Base-by-base conservation (phyloP, 2,113 vertebrate genomes). In the Boleophthalmus pectinirostris region DNA sequence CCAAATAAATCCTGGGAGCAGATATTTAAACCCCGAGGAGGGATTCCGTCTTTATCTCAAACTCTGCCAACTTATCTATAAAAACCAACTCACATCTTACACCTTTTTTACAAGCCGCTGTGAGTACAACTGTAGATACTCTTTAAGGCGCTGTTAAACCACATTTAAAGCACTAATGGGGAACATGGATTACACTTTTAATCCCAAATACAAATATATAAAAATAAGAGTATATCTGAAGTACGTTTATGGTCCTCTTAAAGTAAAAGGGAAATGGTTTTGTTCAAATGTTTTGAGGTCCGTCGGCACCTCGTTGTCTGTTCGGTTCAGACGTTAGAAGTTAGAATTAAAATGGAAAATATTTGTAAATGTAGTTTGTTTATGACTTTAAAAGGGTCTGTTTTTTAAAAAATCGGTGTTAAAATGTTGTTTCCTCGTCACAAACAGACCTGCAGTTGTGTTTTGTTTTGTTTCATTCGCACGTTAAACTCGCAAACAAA, bases 21-120 rank as follows among this genome's bases (percentile, higher is more conserved):
- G 61, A 64, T 38, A 38, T 64, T 33, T 61, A 61, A 61, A 61
- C 15, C 7, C 33, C 33, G 20, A 20, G 2, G 33, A 20, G 61
- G 61, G 61, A 43, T 64, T n/a, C 38, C 61, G 18, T 20, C 33
- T 38, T 64, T 64, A 43, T 38, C 33, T 38, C 61, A 20, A 11
- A n/a, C 61, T 43, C 12, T 38, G 33, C 33, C 18, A 64, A 43
- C 61, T n/a, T 43, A n/a, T 64, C 61, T 64, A 64, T 64, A 64
- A 64, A 64, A 64, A 64, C 1, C 9, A 64, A 20, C 16, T 18
- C 16, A 33, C 61, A n/a, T 11, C 61, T 64, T 20, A n/a, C 61
- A 64, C 29, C 29, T 64, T 64, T 64, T 64, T 64, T 64, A 64
- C 61, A 43, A 64, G 33, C 1, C 8, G 33, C 33, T n/a, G 9